Conservation (phyloP, 2,797 vertebrate species). For the Molossus alvarezi region DNA sequence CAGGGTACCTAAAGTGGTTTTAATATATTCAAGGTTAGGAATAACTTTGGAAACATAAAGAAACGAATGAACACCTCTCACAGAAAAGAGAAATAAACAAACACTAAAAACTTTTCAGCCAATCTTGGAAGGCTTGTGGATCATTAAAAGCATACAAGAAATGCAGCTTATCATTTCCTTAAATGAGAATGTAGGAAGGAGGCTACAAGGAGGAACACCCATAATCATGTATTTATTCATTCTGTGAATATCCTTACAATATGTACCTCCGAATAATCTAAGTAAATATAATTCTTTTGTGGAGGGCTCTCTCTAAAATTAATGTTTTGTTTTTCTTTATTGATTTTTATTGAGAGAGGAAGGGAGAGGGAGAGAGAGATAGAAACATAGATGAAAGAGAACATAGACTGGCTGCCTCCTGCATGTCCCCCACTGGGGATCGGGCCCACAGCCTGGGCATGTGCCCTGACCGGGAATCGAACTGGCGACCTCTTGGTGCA, state of each 20-base stretch:
- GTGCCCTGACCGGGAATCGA: too few species aligned
- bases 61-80: constrained; percentile 48
- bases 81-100: not conserved
- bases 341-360: too few species aligned
- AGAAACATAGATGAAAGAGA: too few species aligned
- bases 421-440: too few species aligned
- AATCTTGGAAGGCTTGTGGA: not conserved
- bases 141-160: not conserved
- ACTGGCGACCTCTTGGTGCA: too few species aligned
- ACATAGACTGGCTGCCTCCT: too few species aligned
- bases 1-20: not conserved
- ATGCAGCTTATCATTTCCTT: not conserved
- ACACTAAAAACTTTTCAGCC: constrained; percentile 22
- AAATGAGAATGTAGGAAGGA: not conserved
- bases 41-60: not conserved
- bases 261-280: constrained; percentile 16
- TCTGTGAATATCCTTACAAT: not conserved
- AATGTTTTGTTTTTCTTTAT: too few species aligned
- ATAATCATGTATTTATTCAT: not conserved
- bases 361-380: too few species aligned
- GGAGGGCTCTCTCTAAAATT: not conserved
- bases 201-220: not conserved
- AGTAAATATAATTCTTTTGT: not conserved
- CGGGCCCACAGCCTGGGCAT: too few species aligned
- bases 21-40: constrained; percentile 1